Evolutionary conservation across 1,140 invertebrate species (phyloP).

Genomic region (Heliothis subflexa): DNA sequence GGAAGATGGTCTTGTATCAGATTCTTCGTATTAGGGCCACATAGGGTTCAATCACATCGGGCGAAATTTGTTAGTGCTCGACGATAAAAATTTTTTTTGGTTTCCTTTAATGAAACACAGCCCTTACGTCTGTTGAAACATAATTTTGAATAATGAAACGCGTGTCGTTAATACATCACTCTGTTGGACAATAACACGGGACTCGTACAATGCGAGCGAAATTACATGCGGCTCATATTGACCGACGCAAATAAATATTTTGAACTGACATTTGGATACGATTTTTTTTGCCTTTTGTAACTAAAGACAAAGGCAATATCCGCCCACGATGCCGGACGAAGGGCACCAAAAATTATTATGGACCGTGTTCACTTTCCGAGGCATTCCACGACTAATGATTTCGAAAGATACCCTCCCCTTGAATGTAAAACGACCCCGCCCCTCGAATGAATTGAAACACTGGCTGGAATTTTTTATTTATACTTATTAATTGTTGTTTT

Average conservation of each 20-base stretch:
- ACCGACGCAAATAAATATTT: constrained; percentile 74
- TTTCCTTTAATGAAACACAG: constrained; percentile 37
- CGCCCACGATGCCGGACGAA: constrained; percentile 76
- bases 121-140: constrained; percentile 46
- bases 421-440: constrained; percentile 84
- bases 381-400: constrained; percentile 84
- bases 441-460: constrained; percentile 84
- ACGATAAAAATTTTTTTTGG: constrained; percentile 29
- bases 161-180: constrained; percentile 70
- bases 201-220: constrained; percentile 66
- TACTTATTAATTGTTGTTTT: constrained; percentile 83
- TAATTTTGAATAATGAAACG: constrained; percentile 71
- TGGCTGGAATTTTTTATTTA: constrained; percentile 69
- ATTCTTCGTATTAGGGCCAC: constrained; percentile 36
- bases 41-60: constrained; percentile 12
- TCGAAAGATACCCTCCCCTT: constrained; percentile 81
- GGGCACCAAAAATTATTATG: constrained; percentile 77
- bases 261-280: constrained; percentile 74
- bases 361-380: constrained; percentile 68
- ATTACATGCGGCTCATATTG: constrained; percentile 70
- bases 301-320: constrained; percentile 80
- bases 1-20: constrained; percentile 31
- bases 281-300: constrained; percentile 68
- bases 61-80: constrained; percentile 29
- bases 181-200: constrained; percentile 66